Conservation (phyloP, 2,113 vertebrate genomes). For the Irena cyanogastra region DNA sequence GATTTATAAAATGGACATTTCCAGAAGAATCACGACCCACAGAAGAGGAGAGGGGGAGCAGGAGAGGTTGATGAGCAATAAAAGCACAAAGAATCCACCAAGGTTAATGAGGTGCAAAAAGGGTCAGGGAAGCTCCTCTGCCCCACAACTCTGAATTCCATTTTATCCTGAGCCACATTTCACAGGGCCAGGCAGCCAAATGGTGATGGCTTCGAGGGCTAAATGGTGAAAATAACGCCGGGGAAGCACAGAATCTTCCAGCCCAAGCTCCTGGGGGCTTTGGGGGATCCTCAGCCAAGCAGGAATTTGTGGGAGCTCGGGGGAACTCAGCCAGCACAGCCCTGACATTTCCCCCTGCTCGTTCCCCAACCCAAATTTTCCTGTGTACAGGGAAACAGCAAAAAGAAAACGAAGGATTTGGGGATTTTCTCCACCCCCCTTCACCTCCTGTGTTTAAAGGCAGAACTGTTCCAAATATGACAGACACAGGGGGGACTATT, state of each 20-base stretch:
- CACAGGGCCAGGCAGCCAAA: not conserved
- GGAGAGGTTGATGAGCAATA: not conserved
- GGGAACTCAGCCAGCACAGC: not conserved
- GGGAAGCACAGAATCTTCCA: not conserved
- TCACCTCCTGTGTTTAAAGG: not conserved
- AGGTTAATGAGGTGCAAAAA: not conserved
- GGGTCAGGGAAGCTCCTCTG: not conserved
- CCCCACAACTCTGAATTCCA: not conserved
- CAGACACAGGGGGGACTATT: not conserved
- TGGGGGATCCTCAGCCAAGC: not conserved
- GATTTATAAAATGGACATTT: constrained; percentile 50
- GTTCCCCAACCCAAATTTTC: not conserved
- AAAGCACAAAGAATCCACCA: not conserved
- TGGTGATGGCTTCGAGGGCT: not conserved
- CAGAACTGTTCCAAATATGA: not conserved
- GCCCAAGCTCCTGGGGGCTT: not conserved
- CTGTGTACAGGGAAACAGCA: not conserved
- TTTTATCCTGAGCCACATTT: not conserved
- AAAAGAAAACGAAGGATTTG: not conserved
- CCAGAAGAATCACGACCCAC: not conserved
- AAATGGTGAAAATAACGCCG: not conserved
- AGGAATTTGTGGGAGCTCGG: not conserved
- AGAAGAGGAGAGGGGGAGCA: not conserved
- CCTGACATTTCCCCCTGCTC: not conserved
- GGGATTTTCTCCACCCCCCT: not conserved